Evolutionary conservation across 2,113 vertebrate genomes (phyloP), one percentile per base, ranked within the genome.

Genomic region (Lonchura striata): DNA sequence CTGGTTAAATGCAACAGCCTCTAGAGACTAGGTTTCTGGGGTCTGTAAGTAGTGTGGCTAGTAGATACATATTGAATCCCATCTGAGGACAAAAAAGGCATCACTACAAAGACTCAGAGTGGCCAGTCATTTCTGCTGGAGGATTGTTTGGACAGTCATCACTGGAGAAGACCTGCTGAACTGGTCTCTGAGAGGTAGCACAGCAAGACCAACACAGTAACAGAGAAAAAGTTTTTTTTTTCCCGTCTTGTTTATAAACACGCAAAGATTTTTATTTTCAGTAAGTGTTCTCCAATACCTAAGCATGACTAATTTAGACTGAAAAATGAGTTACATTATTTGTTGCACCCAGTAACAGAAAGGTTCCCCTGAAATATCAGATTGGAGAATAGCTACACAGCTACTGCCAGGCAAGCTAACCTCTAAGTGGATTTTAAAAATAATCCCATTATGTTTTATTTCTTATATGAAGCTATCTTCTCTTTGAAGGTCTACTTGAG

Each of bases 321-420:
- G 10, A 90, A 70, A 35, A 56, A 44, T 10, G 0, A 76, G 52
- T 39, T 24, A 8, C 5, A 57, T 57, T 65, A 46, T 57, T 70
- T 79, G 4, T 30, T 59, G 15, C 23, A 59, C 6, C 4, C 20
- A 39, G 37, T 53, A 66, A 65, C 15, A 78, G 35, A 61, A 93
- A 57, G 22, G 59, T 57, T 49, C 2, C 1, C 11, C 35, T 35
- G 27, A 68, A 88, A 28, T 21, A 59, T 19, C 0, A 0, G 12
- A 20, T 1, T 61, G 46, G 46, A 76, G 41, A 77, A 79, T 4
- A 4, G 19, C 59, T 69, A 39, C 22, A 37, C 23, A 76, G 18
- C 9, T 60, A 60, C 37, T 69, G 35, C 10, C 37, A 82, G 11
- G 15, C 13, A 82, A 88, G 10, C 20, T 68, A 87, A 71, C 8